phyloP scores from a whole-genome alignment of 2,113 vertebrate genomes.

The Puffinus mauretanicus region DNA sequence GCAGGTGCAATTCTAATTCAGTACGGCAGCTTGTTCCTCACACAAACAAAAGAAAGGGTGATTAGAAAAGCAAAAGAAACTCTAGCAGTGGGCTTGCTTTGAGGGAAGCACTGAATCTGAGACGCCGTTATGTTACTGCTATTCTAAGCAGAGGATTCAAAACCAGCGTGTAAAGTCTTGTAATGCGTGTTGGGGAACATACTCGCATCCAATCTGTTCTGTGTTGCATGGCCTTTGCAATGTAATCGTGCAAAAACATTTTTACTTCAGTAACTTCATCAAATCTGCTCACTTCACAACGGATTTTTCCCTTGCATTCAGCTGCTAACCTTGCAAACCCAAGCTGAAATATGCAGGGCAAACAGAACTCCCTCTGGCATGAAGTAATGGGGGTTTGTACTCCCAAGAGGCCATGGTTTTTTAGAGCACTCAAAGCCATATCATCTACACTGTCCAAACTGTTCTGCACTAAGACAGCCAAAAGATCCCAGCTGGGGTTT shows the following conservation, averaged over 20 bases:
- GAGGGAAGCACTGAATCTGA: background rate
- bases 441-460: background rate
- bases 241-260: background rate
- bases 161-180: background rate
- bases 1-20: background rate
- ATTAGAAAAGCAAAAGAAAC: background rate
- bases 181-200: background rate
- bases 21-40: background rate
- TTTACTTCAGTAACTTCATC: background rate
- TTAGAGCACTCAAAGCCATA: background rate
- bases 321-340: background rate
- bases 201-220: background rate
- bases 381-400: background rate
- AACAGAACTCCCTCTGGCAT: background rate
- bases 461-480: background rate
- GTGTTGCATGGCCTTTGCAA: background rate
- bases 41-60: background rate
- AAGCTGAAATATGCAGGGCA: background rate
- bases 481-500: background rate
- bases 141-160: background rate
- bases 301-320: background rate
- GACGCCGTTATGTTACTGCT: background rate
- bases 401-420: background rate
- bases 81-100: background rate
- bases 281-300: background rate